Evolutionary conservation across 2,888 invertebrate species (phyloP).

Genomic region (Philonicus albiceps): DNA sequence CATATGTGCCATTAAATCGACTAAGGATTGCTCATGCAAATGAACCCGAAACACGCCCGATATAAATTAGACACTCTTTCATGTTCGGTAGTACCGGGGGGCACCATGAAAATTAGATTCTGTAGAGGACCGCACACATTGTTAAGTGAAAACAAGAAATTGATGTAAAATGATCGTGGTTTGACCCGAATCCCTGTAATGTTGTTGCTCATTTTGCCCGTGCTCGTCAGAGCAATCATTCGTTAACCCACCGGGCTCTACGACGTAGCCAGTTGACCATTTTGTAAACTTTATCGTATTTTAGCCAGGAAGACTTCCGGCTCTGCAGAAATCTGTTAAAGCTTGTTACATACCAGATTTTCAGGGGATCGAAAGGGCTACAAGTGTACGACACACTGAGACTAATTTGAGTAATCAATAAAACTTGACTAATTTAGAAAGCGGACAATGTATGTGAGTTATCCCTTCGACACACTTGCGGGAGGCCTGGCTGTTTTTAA

Average conservation of each 20-base stretch:
- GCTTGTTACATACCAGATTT: background rate
- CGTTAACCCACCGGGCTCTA: background rate
- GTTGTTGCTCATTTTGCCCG: background rate
- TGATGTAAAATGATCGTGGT: background rate
- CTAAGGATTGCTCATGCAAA: background rate
- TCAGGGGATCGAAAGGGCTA: background rate
- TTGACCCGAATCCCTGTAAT: background rate
- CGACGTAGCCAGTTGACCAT: background rate
- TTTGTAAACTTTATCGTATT: background rate
- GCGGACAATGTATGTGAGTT: background rate
- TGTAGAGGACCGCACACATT: background rate
- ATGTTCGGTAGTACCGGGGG: background rate
- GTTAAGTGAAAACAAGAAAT: background rate
- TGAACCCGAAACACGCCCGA: background rate
- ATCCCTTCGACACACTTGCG: background rate
- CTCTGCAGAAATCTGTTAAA: background rate
- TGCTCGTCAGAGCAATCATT: background rate
- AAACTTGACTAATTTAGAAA: background rate
- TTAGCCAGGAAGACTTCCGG: background rate
- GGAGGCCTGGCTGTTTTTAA: background rate
- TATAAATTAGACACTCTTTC: background rate
- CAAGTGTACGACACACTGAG: background rate
- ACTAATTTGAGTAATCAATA: background rate
- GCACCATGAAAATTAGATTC: background rate
- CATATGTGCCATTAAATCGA: background rate